Evolutionary conservation across 2,113 vertebrate species (phyloP).

Genomic region (Brevimyrus niger): DNA sequence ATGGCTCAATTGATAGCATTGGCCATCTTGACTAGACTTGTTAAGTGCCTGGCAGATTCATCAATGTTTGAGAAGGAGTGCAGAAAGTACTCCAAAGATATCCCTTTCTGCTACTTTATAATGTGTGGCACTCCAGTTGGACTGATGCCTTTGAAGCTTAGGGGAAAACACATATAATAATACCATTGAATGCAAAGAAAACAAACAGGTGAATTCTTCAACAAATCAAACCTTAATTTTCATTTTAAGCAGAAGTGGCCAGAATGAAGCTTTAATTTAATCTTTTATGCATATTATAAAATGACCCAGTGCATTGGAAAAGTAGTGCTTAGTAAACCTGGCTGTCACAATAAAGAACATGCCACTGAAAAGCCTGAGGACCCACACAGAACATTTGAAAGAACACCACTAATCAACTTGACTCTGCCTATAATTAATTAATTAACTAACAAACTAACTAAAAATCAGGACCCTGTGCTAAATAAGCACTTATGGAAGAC

Average conservation of each 20-base stretch:
- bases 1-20: neutral
- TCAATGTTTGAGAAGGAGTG: neutral
- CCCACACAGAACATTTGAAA: neutral
- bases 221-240: neutral
- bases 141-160: neutral
- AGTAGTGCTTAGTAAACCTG: too few relatives aligned
- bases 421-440: neutral
- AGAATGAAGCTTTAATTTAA: neutral
- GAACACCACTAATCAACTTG: neutral
- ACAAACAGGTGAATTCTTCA: neutral
- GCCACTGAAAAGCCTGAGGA: neutral
- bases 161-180: neutral
- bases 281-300: neutral
- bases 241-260: neutral
- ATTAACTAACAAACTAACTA: too few relatives aligned
- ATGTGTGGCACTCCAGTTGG: neutral
- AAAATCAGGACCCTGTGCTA: neutral
- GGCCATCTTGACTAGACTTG: neutral
- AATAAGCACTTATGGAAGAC: neutral
- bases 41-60: neutral
- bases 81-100: neutral
- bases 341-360: neutral
- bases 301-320: neutral
- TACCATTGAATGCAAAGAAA: neutral
- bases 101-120: neutral